Conservation (phyloP, 53 echinoderm and acorn worm species). For the Holothuria scabra region DNA sequence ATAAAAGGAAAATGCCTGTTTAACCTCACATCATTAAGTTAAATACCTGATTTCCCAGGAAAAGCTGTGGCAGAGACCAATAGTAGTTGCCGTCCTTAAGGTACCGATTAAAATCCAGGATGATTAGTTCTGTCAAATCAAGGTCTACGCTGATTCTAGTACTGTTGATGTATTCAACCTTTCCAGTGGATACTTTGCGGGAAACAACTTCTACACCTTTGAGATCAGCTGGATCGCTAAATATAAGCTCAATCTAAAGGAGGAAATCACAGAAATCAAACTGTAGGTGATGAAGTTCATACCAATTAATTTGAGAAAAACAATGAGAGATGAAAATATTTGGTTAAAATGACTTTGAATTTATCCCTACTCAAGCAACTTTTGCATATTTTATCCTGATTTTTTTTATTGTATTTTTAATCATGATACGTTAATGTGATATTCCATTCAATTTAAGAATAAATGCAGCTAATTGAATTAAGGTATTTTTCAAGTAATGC, state of each 20-base stretch:
- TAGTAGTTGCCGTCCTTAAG: slow-evolving; percentile 81
- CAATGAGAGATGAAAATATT: no score
- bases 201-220: slow-evolving; percentile 56
- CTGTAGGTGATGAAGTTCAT: no score
- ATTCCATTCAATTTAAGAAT: no score
- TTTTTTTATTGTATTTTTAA: no score
- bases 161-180: slow-evolving; percentile 8
- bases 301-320: no score
- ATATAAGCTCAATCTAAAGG: slow-evolving; percentile 59
- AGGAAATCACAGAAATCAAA: neutral
- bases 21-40: no score
- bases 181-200: slow-evolving; percentile 33
- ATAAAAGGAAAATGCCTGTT: no score
- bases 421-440: no score
- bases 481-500: no score
- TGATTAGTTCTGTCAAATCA: slow-evolving; percentile 60
- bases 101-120: slow-evolving; percentile 61
- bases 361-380: no score
- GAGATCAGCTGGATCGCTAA: slow-evolving; percentile 50
- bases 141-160: slow-evolving; percentile 66
- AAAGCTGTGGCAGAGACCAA: slow-evolving; percentile 78
- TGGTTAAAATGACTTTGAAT: neutral
- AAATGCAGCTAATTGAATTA: no score
- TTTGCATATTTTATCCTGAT: no score
- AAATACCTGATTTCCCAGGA: slow-evolving; percentile 82